Evolutionary conservation across 2,888 invertebrate species (phyloP).

Genomic region (Drosophila kokeensis): DNA sequence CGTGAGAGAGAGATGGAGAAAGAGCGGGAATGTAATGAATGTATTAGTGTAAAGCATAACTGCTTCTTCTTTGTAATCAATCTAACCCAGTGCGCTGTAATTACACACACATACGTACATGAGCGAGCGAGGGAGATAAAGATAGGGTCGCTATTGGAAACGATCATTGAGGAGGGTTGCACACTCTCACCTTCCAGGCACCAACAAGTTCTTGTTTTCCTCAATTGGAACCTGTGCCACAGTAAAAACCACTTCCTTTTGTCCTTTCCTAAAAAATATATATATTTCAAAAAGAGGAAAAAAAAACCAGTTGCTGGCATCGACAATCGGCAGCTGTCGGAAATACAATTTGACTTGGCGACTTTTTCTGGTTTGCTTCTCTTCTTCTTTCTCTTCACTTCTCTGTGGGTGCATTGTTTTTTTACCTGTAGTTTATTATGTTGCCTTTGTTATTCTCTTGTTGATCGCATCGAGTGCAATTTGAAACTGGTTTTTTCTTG

Average conservation of each 20-base stretch:
- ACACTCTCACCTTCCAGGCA: slow-evolving; percentile 24
- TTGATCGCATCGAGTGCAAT: slow-evolving; percentile 62
- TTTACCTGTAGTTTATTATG: slow-evolving; percentile 67
- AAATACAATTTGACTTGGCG: slow-evolving; percentile 68
- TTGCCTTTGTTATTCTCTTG: slow-evolving; percentile 58
- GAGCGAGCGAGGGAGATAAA: neutral
- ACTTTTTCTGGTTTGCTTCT: slow-evolving; percentile 62
- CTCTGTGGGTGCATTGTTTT: slow-evolving; percentile 73
- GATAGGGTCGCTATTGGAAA: slow-evolving; percentile 14
- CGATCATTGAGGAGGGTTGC: slow-evolving; percentile 35
- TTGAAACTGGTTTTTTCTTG: slow-evolving; percentile 60
- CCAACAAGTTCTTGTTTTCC: slow-evolving; percentile 57
- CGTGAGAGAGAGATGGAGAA: slow-evolving; percentile 16
- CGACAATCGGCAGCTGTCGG: slow-evolving; percentile 75
- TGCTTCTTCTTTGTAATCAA: slow-evolving; percentile 44
- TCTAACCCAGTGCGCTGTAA: slow-evolving; percentile 50
- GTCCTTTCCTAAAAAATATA: slow-evolving; percentile 53
- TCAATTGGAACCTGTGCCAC: slow-evolving; percentile 37
- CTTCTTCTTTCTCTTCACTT: slow-evolving; percentile 10
- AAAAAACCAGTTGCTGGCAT: slow-evolving; percentile 48
- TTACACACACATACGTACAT: slow-evolving; percentile 9
- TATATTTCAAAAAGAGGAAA: slow-evolving; percentile 7
- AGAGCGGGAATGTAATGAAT: neutral
- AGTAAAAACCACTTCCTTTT: slow-evolving; percentile 60
- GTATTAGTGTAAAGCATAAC: slow-evolving; percentile 22